A percentile compares a stretch with the other conserved stretches of the same genome.
phyloP scores from a whole-genome alignment of 2,888 invertebrate genomes.

The Acanthosepion lycidas region DNA sequence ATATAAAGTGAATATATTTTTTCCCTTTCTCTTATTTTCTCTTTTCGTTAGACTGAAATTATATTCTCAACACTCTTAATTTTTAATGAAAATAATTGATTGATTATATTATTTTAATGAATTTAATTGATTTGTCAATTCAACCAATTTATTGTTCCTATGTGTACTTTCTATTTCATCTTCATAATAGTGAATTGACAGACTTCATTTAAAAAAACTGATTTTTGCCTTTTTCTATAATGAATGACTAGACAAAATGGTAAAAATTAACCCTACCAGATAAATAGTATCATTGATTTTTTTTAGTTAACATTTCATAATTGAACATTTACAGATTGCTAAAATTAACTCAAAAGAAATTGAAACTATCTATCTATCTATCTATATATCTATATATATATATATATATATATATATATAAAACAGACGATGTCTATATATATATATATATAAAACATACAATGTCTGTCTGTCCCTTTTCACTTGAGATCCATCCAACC shows the following conservation, averaged over 20 bases:
- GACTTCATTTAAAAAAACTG: not conserved
- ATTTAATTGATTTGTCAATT: constrained; percentile 16
- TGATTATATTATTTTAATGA: not conserved
- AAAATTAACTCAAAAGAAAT: too few relatives aligned
- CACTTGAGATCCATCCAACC: too few relatives aligned
- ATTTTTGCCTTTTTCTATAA: not conserved
- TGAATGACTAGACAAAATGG: not conserved
- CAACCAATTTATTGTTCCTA: not conserved
- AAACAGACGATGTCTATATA: too few relatives aligned
- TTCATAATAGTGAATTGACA: not conserved
- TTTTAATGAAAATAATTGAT: not conserved
- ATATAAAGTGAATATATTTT: not conserved
- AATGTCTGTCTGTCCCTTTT: too few relatives aligned
- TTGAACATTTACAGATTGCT: too few relatives aligned
- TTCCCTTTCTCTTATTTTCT: not conserved
- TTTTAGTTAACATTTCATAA: too few relatives aligned
- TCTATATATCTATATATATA: too few relatives aligned
- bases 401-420: too few relatives aligned
- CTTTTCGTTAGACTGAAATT: not conserved
- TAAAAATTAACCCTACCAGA: not conserved
- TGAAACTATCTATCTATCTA: too few relatives aligned
- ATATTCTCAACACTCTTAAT: not conserved
- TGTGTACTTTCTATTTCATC: not conserved
- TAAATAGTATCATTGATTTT: not conserved
- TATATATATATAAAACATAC: too few relatives aligned